phyloP scores from a whole-genome alignment of 2,113 vertebrate species.

The Nycticorax nycticorax region DNA sequence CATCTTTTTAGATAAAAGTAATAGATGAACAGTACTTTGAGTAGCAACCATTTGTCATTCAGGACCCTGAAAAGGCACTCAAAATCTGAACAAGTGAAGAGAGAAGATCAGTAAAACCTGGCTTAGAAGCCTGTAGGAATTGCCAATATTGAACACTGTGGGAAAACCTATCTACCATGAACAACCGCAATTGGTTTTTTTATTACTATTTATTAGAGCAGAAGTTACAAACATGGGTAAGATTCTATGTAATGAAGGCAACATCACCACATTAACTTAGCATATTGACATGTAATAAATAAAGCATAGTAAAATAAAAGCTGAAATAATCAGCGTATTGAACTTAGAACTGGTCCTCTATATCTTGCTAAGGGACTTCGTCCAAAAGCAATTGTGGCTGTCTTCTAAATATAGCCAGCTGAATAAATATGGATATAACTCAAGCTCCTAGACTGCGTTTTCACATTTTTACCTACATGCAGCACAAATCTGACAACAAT shows the following conservation, averaged over 20 bases:
- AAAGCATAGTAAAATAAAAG: constrained; percentile 36
- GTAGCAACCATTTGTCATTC: constrained; percentile 37
- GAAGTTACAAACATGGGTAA: constrained; percentile 27
- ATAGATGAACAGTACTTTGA: constrained; percentile 37
- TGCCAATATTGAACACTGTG: background rate
- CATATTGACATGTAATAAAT: constrained; percentile 52
- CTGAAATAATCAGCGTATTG: background rate
- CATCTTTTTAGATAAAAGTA: constrained; percentile 20
- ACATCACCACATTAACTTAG: constrained; percentile 6
- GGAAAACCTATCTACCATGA: background rate
- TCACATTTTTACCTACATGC: constrained; percentile 27
- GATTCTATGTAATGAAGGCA: background rate
- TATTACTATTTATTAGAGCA: constrained; percentile 50
- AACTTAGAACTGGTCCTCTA: background rate
- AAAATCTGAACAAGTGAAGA: background rate
- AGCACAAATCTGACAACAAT: constrained; percentile 18
- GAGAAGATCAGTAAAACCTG: background rate
- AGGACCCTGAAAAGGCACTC: constrained; percentile 68
- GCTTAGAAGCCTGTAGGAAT: background rate
- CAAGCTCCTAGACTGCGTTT: background rate
- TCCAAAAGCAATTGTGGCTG: background rate
- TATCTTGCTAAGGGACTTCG: background rate
- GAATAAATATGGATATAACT: background rate
- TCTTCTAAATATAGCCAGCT: background rate
- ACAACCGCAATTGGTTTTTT: background rate